These are phyloP conservation scores for Boloria euphrosyne DNA, from an alignment of 2,888 invertebrate species.

Conservation along the genomic window DNA sequence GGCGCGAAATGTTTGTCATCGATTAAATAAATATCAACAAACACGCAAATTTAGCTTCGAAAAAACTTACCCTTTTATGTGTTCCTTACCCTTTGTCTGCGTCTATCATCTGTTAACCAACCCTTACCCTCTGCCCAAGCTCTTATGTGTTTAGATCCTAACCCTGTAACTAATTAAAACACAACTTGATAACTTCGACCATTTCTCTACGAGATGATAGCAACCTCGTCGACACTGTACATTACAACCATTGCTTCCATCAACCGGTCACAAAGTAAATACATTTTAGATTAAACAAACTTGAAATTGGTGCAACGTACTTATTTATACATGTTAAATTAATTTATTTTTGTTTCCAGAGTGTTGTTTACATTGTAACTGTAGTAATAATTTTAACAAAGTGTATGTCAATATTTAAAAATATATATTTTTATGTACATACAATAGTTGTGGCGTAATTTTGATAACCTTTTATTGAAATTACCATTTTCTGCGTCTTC, in stretches of 20 bases:
- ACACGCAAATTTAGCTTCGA: constrained; percentile 82
- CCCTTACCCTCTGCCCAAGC: constrained; percentile 80
- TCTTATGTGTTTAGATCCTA: constrained; percentile 82
- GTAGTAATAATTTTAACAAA: too few species aligned
- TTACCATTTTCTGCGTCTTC: too few species aligned
- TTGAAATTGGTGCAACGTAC: constrained; percentile 69
- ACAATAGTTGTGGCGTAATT: too few species aligned
- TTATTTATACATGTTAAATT: constrained; percentile 8
- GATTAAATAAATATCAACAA: constrained; percentile 79
- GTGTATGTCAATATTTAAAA: too few species aligned
- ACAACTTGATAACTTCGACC: constrained; percentile 74
- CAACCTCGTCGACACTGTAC: constrained; percentile 75
- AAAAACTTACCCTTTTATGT: constrained; percentile 84
- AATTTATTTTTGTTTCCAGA: constrained; percentile 25
- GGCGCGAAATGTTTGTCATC: constrained; percentile 74
- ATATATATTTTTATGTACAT: too few species aligned
- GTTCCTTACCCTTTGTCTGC: constrained; percentile 89
- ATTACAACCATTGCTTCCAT: constrained; percentile 78
- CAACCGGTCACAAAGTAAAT: constrained; percentile 61
- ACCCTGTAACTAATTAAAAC: constrained; percentile 79
- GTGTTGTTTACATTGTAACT: constrained; percentile 5
- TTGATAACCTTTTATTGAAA: too few species aligned
- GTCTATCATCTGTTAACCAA: constrained; percentile 89
- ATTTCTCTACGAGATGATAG: constrained; percentile 72
- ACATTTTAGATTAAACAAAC: constrained; percentile 46